phyloP scores from a whole-genome alignment of 2,888 invertebrate genomes.

The Caenorhabditis panamensis region DNA sequence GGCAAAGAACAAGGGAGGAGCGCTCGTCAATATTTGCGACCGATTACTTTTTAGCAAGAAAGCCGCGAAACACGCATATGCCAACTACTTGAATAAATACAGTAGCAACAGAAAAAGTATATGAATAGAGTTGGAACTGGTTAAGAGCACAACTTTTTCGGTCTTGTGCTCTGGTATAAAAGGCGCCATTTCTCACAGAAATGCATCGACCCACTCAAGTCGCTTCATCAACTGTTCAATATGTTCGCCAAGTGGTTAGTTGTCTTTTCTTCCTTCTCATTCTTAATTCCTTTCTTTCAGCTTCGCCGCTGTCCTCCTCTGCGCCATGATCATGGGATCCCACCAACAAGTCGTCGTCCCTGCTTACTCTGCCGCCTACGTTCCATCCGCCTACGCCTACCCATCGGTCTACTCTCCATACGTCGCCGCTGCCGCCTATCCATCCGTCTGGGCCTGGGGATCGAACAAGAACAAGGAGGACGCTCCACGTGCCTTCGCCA shows the following conservation, averaged over 20 bases:
- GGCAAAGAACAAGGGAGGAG: no score
- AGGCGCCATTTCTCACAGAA: not conserved
- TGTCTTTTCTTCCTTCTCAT: not conserved
- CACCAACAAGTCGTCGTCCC: slow-evolving; percentile 49
- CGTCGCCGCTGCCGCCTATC: slow-evolving; percentile 52
- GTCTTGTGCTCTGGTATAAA: slow-evolving; percentile 8
- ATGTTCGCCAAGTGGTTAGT: slow-evolving; percentile 60
- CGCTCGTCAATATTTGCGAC: slow-evolving; percentile 9
- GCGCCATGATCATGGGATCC: slow-evolving; percentile 54
- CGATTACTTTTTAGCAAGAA: slow-evolving; percentile 14
- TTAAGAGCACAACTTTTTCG: not conserved
- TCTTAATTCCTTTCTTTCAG: slow-evolving; percentile 10
- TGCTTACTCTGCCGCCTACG: slow-evolving; percentile 50
- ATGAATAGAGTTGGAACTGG: not conserved
- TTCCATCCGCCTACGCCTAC: slow-evolving; percentile 50
- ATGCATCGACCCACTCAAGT: slow-evolving; percentile 43
- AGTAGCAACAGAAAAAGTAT: slow-evolving; percentile 3
- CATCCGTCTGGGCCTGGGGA: slow-evolving; percentile 57
- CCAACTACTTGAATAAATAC: slow-evolving; percentile 52
- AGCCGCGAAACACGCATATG: slow-evolving; percentile 41
- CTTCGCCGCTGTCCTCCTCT: slow-evolving; percentile 54
- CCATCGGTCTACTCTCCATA: slow-evolving; percentile 57
- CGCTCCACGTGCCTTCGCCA: slow-evolving; percentile 48
- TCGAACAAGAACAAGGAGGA: slow-evolving; percentile 56
- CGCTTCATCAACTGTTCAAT: slow-evolving; percentile 26